Evolutionary conservation across 2,113 vertebrate genomes (phyloP).

Genomic region (Athene noctua): DNA sequence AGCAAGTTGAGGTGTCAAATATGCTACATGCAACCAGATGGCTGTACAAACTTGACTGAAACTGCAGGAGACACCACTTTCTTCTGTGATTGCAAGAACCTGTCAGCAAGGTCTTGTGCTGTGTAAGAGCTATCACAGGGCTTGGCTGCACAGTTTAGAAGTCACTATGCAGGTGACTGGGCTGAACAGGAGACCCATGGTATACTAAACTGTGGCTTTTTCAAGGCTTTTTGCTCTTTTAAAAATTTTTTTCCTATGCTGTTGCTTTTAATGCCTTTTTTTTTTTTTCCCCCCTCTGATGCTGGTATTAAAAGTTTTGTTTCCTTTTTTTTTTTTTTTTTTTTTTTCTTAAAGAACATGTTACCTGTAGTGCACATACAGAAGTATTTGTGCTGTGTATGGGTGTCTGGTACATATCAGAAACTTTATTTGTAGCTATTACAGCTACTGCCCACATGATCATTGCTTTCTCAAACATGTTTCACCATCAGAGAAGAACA

Average conservation of each 20-base stretch:
- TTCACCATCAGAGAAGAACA: background rate
- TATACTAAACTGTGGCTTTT: background rate
- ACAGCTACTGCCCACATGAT: background rate
- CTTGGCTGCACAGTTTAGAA: background rate
- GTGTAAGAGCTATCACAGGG: background rate
- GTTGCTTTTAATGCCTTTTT: background rate
- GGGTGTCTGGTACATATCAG: background rate
- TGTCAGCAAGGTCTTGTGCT: background rate
- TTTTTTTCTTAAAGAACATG: background rate
- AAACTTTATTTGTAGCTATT: background rate
- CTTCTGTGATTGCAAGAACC: background rate
- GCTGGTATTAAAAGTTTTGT: background rate
- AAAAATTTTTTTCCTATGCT: background rate
- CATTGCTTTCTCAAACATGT: background rate
- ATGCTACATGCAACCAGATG: background rate
- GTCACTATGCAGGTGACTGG: background rate
- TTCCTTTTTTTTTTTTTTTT: background rate
- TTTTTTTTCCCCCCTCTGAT: background rate
- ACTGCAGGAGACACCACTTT: background rate
- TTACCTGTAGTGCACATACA: background rate
- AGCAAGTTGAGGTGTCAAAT: background rate
- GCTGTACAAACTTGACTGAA: background rate
- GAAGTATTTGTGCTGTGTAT: background rate
- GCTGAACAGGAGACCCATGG: background rate
- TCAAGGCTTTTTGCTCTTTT: background rate